Evolutionary conservation across 2,888 invertebrate species (phyloP), one percentile per base, ranked within the genome.

Genomic region (Phytoseiulus persimilis): DNA sequence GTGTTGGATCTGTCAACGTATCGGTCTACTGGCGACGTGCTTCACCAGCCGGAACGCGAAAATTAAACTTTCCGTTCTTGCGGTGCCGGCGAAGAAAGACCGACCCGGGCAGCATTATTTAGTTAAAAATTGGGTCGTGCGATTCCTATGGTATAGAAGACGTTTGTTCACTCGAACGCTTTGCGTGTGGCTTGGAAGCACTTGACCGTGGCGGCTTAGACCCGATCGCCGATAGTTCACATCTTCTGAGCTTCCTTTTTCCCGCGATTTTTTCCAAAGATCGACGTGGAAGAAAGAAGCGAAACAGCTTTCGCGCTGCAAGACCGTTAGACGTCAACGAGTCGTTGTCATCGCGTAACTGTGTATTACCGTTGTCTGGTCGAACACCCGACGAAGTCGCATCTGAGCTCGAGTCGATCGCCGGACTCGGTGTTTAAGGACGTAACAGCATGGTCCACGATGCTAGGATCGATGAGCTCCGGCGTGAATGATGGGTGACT

Each of bases 61-160:
- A 23, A 23, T 28, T 65, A 65, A 65, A 65, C 65, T 23, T 28
- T 65, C 14, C 65, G 65, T 65, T 46, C 46, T 14, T 46, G 6
- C 46, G 46, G 46, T 46, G 46, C 65, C 65, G 65, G 65, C 65
- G 65, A 6, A 65, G 65, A 14, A 6, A 46, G 46, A 46, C 6
- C 65, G 65, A 11, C 14, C 65, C 65, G 65, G 28, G 5, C 65
- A 65, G 65, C 65, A 65, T 65, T 65, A 65, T 65, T 65, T 65
- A 65, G 65, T 65, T 65, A 65, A 65, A 65, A 65, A 65, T 65
- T 65, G 65, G 65, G 65, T 65, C 65, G 65, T 65, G 65, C 65
- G 65, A 65, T 65, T 65, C 18, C 65, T 65, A 11, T n/a, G n/a
- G n/a, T 65, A 65, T 65, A 65, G 65, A 28, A 65, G 18, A 65